Conservation (phyloP, 2,888 invertebrate genomes). For the Abrostola tripartita region DNA sequence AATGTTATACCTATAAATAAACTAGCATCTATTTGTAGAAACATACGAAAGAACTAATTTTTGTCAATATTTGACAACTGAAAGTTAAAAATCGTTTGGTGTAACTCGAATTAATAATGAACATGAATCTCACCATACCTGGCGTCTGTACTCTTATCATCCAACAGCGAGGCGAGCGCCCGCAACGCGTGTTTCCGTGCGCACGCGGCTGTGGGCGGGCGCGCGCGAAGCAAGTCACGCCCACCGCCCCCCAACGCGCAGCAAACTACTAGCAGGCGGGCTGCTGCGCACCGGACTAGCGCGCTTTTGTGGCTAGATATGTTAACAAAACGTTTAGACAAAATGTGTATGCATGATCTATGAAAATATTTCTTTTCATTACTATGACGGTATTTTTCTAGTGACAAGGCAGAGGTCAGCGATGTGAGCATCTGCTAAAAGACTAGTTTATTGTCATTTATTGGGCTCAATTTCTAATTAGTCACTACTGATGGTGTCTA, state of each 20-base stretch:
- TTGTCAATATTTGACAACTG: neutral
- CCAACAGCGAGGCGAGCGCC: constrained; percentile 83
- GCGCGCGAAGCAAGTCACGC: constrained; percentile 85
- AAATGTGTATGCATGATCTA: no score
- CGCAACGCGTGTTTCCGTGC: constrained; percentile 83
- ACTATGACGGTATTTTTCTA: no score
- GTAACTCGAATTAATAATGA: neutral
- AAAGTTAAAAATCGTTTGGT: neutral
- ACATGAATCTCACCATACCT: constrained; percentile 64
- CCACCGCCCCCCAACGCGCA: constrained; percentile 90
- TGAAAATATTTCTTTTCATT: no score
- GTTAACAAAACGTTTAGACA: no score
- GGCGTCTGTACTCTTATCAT: constrained; percentile 87
- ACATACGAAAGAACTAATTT: no score
- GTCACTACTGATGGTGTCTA: no score
- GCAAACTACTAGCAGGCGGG: constrained; percentile 89
- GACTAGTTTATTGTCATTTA: no score
- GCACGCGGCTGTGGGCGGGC: constrained; percentile 80
- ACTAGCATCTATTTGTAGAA: no score
- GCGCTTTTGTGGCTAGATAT: constrained; percentile 89
- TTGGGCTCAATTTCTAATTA: no score
- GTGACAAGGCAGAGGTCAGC: no score
- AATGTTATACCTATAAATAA: no score
- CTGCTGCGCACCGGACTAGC: constrained; percentile 90
- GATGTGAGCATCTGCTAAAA: no score